phyloP scores from a whole-genome alignment of 2,888 invertebrate genomes.

The Scaptomyza reducta region DNA sequence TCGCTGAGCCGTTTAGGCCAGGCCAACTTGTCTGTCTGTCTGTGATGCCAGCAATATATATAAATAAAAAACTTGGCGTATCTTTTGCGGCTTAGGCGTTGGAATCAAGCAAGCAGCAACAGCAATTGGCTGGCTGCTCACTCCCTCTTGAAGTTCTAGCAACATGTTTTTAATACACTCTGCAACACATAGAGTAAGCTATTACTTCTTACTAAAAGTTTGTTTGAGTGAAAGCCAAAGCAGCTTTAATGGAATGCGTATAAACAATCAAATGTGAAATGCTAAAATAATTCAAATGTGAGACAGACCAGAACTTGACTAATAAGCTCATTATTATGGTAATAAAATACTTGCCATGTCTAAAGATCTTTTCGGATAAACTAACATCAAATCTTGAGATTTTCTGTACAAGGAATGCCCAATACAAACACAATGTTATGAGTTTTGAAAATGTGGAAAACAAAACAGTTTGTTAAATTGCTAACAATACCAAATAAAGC shows the following conservation, averaged over 20 bases:
- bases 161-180: constrained; percentile 26
- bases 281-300: neutral
- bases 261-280: neutral
- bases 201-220: neutral
- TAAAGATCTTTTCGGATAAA: neutral
- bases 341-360: neutral
- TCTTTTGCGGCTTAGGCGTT: constrained; percentile 73
- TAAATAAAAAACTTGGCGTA: constrained; percentile 59
- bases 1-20: constrained; percentile 50
- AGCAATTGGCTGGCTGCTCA: constrained; percentile 45
- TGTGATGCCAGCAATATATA: constrained; percentile 42
- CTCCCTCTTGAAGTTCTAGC: constrained; percentile 25
- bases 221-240: neutral
- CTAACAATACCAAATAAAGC: neutral
- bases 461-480: neutral
- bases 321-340: too few species aligned
- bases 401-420: neutral
- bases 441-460: neutral
- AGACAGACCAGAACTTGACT: too few species aligned
- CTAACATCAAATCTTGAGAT: neutral
- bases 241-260: neutral
- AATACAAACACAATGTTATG: too few species aligned
- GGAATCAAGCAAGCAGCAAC: constrained; percentile 42
- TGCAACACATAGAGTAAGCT: constrained; percentile 7
- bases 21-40: constrained; percentile 41